Evolutionary conservation across 2,797 vertebrate genomes (phyloP), one percentile per base, ranked within the genome.

Genomic region (Crenuchus spilurus): DNA sequence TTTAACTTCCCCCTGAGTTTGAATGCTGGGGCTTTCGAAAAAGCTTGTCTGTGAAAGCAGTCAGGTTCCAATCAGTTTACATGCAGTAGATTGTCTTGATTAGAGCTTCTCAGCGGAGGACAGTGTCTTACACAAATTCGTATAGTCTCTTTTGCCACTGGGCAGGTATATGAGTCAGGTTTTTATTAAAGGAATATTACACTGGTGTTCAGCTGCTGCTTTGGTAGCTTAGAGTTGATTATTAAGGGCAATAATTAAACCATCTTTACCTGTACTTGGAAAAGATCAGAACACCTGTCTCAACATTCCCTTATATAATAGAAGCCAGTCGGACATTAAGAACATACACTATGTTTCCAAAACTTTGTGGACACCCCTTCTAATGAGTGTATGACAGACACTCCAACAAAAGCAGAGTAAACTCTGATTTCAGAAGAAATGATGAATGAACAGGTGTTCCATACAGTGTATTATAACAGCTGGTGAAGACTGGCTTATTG

Each of bases 31-130:
- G 51, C 10, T 28, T 54, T 54, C 13, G 1, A 6, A n/a, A 51
- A 54, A 54, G 26, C 24, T 30, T 54, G 24, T 13, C 24, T 30
- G 51, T 16, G 51, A 7, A 30, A 28, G 14, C 51, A 16, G 51
- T 54, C 51, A 6, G 26, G 24, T 51, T 46, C 75, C 69, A 72
- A 77, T 72, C 75, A 62, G 75, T 77, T 67, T 72, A 72, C 44
- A 72, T 77, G 75, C 62, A 72, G 69, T 72, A 20, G 22, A 72
- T 54, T 0, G 51, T 54, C 51, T 54, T 37, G 51, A 30, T 16
- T 1, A 26, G 51, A 54, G 51, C 51, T 30, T 30, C 24, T 54
- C 24, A 6, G 24, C 7, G 13, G 24, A 54, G 51, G 51, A 54
- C 13, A 30, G 24, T 28, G 11, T 54, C 13, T 54, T 54, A 5